Percentiles rank a stretch among this genome's conserved stretches.
Conservation (phyloP, 2,888 invertebrate genomes). For the Mantis religiosa region DNA sequence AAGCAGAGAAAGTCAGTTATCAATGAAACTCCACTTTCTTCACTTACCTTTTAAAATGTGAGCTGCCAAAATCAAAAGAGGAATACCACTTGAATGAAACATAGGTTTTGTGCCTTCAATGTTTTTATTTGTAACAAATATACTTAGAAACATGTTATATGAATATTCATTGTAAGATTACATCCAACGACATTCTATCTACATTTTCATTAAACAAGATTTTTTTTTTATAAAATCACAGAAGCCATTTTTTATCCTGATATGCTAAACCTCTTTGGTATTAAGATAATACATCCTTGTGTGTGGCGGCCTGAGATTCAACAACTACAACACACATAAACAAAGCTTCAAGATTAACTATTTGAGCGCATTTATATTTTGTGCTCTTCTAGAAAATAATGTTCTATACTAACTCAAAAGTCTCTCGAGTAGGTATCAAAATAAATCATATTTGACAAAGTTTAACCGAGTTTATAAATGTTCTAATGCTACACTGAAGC, state of each 20-base stretch:
- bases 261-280: conserved; percentile 13
- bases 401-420: no score
- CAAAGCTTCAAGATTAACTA: background rate
- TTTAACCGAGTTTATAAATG: no score
- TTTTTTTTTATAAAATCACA: conserved; percentile 8
- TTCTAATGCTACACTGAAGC: no score
- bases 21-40: no score
- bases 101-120: no score
- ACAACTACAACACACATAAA: background rate
- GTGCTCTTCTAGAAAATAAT: background rate
- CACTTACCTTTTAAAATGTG: no score
- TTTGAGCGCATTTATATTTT: background rate
- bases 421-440: no score
- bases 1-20: no score
- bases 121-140: background rate
- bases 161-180: background rate
- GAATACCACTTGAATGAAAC: no score
- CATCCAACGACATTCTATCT: background rate
- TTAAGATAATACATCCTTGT: background rate
- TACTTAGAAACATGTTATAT: background rate
- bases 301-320: no score
- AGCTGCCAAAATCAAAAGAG: no score
- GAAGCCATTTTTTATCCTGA: background rate
- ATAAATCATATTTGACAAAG: no score
- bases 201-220: background rate